phyloP scores from a whole-genome alignment of 2,797 vertebrate genomes.

The Tympanoctomys barrerae region DNA sequence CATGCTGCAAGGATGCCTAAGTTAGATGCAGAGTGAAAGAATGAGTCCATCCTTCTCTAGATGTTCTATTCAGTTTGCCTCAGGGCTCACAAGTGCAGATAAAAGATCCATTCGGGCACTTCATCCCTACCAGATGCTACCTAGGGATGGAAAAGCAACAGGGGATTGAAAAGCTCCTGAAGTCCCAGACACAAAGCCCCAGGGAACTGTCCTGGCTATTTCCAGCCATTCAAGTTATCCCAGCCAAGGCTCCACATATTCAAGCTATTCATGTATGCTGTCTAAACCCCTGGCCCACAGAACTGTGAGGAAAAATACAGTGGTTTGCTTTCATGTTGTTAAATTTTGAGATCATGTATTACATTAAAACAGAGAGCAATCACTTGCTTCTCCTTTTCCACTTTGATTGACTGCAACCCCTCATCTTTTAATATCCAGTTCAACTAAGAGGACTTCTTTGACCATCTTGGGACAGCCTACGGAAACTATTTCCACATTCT shows the following conservation, averaged over 20 bases:
- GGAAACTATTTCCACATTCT: neutral
- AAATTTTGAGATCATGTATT: neutral
- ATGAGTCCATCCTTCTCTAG: neutral
- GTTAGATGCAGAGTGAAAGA: neutral
- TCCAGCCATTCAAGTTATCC: constrained; percentile 3
- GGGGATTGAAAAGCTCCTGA: neutral
- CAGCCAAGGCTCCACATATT: neutral
- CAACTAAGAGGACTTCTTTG: neutral
- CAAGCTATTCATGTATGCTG: neutral
- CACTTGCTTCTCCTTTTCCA: neutral
- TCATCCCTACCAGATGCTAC: neutral
- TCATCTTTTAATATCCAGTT: constrained; percentile 14
- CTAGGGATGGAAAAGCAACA: neutral
- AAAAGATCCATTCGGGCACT: neutral
- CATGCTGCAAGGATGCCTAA: neutral
- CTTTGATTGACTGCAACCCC: neutral
- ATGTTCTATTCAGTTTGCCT: neutral
- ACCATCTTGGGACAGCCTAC: neutral
- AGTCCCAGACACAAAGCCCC: neutral
- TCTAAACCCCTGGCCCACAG: neutral
- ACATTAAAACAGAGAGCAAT: neutral
- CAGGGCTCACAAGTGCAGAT: neutral
- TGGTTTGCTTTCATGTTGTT: neutral
- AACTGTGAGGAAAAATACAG: neutral
- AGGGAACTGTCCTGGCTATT: neutral